Evolutionary conservation across 2,797 vertebrate genomes (phyloP).

Genomic region (Forpus xanthops): DNA sequence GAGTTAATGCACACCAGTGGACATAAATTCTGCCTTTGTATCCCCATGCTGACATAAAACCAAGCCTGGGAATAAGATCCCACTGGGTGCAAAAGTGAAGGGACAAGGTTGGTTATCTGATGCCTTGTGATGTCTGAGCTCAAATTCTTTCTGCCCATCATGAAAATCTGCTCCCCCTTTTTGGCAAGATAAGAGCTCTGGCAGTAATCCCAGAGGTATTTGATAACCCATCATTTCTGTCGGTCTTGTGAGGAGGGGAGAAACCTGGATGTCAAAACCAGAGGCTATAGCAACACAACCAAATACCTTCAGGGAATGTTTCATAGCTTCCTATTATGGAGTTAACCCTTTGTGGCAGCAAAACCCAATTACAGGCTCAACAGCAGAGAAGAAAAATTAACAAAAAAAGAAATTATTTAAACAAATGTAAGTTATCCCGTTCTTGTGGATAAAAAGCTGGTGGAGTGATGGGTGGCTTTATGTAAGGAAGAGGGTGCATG

Average conservation of each 20-base stretch:
- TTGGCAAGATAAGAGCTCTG: not conserved
- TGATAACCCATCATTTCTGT: not conserved
- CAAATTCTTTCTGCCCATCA: not conserved
- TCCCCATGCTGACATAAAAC: not conserved
- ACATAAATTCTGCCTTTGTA: constrained; percentile 36
- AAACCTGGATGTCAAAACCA: not conserved
- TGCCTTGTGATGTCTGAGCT: not conserved
- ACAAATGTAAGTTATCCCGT: not conserved
- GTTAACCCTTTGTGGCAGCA: constrained; percentile 39
- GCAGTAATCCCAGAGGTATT: not conserved
- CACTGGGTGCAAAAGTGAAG: not conserved
- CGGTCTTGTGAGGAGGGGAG: not conserved
- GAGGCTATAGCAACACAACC: not conserved
- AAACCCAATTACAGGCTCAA: constrained; percentile 33
- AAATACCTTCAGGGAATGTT: constrained; percentile 37
- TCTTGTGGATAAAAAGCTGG: not conserved
- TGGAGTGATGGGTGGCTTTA: not conserved
- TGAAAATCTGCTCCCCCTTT: not conserved
- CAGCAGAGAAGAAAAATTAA: constrained; percentile 16
- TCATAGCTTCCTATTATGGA: not conserved
- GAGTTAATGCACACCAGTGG: constrained; percentile 41
- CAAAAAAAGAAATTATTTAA: constrained; percentile 11
- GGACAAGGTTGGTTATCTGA: not conserved
- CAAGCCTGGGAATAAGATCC: not conserved
- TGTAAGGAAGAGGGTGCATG: not conserved